Conservation (phyloP, 2,888 invertebrate species). For the Horisme vitalbata region DNA sequence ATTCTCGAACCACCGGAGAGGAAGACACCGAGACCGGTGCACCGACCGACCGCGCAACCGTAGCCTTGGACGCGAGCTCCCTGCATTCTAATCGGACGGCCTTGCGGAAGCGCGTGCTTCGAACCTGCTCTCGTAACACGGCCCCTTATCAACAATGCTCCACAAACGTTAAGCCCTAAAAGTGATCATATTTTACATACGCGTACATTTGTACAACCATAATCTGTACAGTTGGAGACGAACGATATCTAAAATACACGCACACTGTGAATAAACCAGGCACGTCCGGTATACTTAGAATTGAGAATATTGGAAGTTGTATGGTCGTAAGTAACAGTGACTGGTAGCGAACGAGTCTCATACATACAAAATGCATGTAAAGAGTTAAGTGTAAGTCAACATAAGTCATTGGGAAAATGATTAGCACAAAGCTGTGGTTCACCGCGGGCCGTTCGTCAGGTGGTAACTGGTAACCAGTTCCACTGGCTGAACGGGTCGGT, state of each 20-base stretch:
- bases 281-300: constrained; percentile 1
- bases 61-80: constrained; percentile 80
- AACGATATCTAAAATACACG: neutral
- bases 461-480: constrained; percentile 66
- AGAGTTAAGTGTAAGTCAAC: constrained; percentile 39
- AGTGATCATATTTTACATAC: constrained; percentile 36
- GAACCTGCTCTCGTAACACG: constrained; percentile 69
- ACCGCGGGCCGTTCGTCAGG: constrained; percentile 47
- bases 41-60: constrained; percentile 72
- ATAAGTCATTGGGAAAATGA: constrained; percentile 53
- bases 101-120: constrained; percentile 79
- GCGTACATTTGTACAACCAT: constrained; percentile 3
- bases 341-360: constrained; percentile 7
- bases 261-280: constrained; percentile 1
- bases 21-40: constrained; percentile 72
- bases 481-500: constrained; percentile 53
- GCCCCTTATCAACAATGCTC: constrained; percentile 57
- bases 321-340: constrained; percentile 6
- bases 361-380: constrained; percentile 31
- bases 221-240: neutral
- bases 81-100: constrained; percentile 80
- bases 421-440: constrained; percentile 52
- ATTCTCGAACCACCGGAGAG: constrained; percentile 64
- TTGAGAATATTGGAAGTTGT: neutral
- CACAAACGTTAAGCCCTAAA: constrained; percentile 37